These are phyloP conservation scores for Ganaspis sp. DNA, from an alignment of 1,140 invertebrate species.

Conservation along the genomic window DNA sequence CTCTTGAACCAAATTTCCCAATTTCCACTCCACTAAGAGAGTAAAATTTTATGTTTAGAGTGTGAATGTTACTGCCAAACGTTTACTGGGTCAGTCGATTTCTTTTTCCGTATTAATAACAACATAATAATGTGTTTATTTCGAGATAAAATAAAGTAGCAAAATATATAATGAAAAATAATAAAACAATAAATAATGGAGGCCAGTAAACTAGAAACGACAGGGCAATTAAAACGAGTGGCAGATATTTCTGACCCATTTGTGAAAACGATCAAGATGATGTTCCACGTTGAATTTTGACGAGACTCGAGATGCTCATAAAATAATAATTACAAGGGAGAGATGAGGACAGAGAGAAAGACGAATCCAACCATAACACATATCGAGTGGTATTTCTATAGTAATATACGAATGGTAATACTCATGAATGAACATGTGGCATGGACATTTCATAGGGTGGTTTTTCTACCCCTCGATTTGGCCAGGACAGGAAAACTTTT, in stretches of 20 bases:
- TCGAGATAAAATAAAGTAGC: too few relatives aligned
- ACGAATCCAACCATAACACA: neutral
- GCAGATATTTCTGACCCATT: constrained; percentile 3
- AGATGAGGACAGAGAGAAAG: constrained; percentile 43
- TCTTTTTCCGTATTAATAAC: too few relatives aligned
- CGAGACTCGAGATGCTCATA: constrained; percentile 65
- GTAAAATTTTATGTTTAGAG: too few relatives aligned
- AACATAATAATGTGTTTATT: too few relatives aligned
- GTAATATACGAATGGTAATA: constrained; percentile 22
- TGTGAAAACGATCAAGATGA: constrained; percentile 5
- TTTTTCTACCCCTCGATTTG: constrained; percentile 40
- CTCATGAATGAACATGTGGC: constrained; percentile 71
- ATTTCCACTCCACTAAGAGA: too few relatives aligned
- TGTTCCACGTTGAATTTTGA: constrained; percentile 53
- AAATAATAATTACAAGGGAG: constrained; percentile 71
- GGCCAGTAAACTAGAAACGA: neutral
- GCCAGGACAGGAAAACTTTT: constrained; percentile 53
- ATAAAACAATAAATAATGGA: neutral
- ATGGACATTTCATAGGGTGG: constrained; percentile 48
- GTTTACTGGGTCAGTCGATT: too few relatives aligned
- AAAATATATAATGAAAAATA: too few relatives aligned
- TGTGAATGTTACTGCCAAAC: too few relatives aligned
- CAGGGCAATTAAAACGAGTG: neutral
- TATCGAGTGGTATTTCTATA: constrained; percentile 10
- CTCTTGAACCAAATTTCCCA: too few relatives aligned